Evolutionary conservation across 35 echinoderm and acorn worm species (phyloP), one percentile per base, ranked within the genome.

Genomic region (Eucidaris tribuloides): DNA sequence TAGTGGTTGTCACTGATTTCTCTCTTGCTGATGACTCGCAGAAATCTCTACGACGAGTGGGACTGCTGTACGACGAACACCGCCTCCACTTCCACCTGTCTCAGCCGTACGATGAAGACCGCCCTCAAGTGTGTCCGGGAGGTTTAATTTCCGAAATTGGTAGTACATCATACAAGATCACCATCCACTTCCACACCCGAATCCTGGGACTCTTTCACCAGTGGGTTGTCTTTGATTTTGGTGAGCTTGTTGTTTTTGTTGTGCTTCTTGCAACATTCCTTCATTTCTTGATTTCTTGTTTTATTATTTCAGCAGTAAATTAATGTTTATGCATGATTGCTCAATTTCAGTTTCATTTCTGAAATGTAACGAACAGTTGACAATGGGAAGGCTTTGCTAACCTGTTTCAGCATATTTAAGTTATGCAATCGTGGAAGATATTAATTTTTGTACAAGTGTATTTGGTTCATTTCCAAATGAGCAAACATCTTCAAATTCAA

Each of bases 211-310:
- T 46, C 41, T 92, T 96, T 84, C 84, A 91, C 59, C 93, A 96
- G 80, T 91, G 89, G 88, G 84, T 96, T 14, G 84, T 96, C 37
- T 91, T 96, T 64, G 88, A 91, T 80, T 96, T 96, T 83, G 89
- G 56, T 45, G 32, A 78, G 48, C 55, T 74, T 18, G 9, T 52
- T n/a, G n/a, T n/a, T n/a, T n/a, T n/a, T n/a, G n/a, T n/a, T n/a
- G n/a, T n/a, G n/a, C n/a, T n/a, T n/a, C n/a, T n/a, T n/a, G n/a
- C n/a, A n/a, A n/a, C n/a, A n/a, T 42, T 2, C 1, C 65, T 13
- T 74, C 41, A 41, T 15, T 32, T 43, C 44, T 18, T 74, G 28
- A 2, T 74, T n/a, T 74, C 24, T 38, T n/a, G 4, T 41, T n/a
- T n/a, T n/a, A n/a, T n/a, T n/a, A n/a, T n/a, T n/a, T n/a, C n/a